phyloP scores from a whole-genome alignment of 2,888 invertebrate genomes.

The Cataglyphis livida region DNA sequence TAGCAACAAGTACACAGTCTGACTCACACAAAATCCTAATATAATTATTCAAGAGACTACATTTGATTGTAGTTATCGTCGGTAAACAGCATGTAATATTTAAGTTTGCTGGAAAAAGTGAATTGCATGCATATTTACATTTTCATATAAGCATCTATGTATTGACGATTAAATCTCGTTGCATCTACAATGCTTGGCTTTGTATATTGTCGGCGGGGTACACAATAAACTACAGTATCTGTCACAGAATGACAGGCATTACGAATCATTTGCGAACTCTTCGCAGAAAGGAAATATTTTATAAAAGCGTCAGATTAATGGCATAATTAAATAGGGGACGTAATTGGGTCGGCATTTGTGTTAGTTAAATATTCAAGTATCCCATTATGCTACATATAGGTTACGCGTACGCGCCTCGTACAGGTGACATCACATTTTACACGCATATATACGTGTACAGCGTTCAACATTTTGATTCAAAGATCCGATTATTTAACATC shows the following conservation, averaged over 20 bases:
- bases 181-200: not conserved
- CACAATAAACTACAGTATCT: conserved; percentile 17
- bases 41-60: not conserved
- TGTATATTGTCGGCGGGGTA: not conserved
- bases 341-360: conserved; percentile 56
- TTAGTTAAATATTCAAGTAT: conserved; percentile 68
- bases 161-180: conserved; percentile 14
- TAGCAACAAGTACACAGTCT: not conserved
- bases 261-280: conserved; percentile 28
- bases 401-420: not conserved
- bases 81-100: conserved; percentile 33
- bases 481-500: conserved; percentile 13
- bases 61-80: conserved; percentile 16
- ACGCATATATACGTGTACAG: not conserved
- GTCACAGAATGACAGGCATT: not conserved
- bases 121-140: not conserved
- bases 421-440: conserved; percentile 19
- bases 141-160: conserved; percentile 7
- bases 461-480: conserved; percentile 44
- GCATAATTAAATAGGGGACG: conserved; percentile 52
- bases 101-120: conserved; percentile 40
- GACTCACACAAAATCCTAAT: not conserved
- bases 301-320: conserved; percentile 58
- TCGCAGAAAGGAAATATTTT: conserved; percentile 54
- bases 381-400: conserved; percentile 60